Evolutionary conservation across 2,113 vertebrate species (phyloP), one percentile per base, ranked within the genome.

Genomic region (Thunnus maccoyii): DNA sequence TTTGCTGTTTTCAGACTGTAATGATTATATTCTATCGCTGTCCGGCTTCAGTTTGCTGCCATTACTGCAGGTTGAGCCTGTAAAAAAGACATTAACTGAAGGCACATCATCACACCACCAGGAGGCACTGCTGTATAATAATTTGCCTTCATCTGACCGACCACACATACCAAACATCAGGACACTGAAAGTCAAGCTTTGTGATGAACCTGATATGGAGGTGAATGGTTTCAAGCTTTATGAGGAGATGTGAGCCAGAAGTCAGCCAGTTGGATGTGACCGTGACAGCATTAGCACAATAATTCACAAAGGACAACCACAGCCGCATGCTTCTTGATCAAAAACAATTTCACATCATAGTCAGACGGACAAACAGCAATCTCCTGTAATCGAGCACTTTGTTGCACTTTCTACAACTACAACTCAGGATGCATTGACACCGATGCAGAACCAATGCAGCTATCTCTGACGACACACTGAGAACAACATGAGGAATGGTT

Each of bases 261-360:
- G 82, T 83, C 86, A 91, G 84, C 92, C 94, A 95, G 93, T 95
- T 94, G 95, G 94, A 95, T 93, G 48, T 86, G 89, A 86, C 90
- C 91, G 72, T 51, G 87, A 84, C n/a, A 10, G 47, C 67, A 88
- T 86, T 72, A 83, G 84, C 80, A 89, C 57, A 60, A 61, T 16
- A 71, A 78, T 78, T 72, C 77, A 93, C 90, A 91, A 72, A 82
- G 27, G 70, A 90, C 81, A 85, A 84, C 76, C 87, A 95, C 91
- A 88, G 89, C 86, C 22, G 88, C 95, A 96, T 96, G 95, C 95
- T 91, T 93, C 91, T 89, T 80, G 85, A 69, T 18, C 54, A 27
- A 50, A 61, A 61, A 88, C 63, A 80, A 56, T 50, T 64, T 73
- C 70, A 91, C 80, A 63, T 63, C 78, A 86, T 70, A 55, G 85